Evolutionary conservation across 1,140 invertebrate species (phyloP).

Genomic region (Cotesia typhae): DNA sequence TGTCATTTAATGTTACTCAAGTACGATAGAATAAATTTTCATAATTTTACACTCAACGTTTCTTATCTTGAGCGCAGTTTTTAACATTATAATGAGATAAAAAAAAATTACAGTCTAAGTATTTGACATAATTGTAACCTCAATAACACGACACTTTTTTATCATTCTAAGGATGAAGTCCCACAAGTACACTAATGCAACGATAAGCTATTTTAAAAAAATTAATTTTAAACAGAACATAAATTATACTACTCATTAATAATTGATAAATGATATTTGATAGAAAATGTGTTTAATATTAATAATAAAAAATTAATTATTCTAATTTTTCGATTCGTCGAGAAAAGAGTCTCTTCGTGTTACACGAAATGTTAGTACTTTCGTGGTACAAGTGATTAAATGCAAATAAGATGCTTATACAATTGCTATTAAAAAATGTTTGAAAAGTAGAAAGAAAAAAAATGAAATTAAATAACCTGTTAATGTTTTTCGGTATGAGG

Average conservation of each 20-base stretch:
- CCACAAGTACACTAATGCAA: neutral
- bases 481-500: neutral
- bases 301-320: constrained; percentile 17
- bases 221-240: no score
- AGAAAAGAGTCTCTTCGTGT: constrained; percentile 20
- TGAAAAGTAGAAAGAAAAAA: neutral
- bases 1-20: constrained; percentile 29
- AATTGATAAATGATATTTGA: neutral
- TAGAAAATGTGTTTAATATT: constrained; percentile 12
- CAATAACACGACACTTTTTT: no score
- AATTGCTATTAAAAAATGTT: neutral
- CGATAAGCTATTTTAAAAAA: no score
- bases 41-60: constrained; percentile 19
- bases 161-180: neutral
- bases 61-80: constrained; percentile 3
- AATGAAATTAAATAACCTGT: constrained; percentile 1
- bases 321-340: constrained; percentile 18
- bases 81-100: constrained; percentile 1
- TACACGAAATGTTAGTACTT: constrained; percentile 25
- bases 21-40: constrained; percentile 33
- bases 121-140: neutral
- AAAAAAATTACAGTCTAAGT: constrained; percentile 1
- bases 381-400: constrained; percentile 26
- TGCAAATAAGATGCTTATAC: constrained; percentile 31
- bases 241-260: neutral